These are phyloP conservation scores for Geotrupes spiniger DNA, from an alignment of 2,888 invertebrate species.

Conservation along the genomic window DNA sequence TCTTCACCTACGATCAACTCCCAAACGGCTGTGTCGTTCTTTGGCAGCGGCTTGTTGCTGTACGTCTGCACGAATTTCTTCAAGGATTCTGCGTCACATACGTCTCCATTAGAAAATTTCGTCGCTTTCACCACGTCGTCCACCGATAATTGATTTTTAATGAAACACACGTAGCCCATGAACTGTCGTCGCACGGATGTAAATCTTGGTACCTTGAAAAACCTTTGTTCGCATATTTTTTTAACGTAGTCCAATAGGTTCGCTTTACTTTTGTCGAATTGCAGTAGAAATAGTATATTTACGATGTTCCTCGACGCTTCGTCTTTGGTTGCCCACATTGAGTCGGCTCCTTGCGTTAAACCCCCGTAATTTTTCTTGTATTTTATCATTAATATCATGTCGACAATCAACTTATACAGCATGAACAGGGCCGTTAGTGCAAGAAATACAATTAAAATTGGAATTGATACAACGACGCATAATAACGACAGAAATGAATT, in stretches of 20 bases:
- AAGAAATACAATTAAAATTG: no score
- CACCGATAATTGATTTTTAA: conserved; percentile 6
- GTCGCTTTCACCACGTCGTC: conserved; percentile 6
- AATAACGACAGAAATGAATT: no score
- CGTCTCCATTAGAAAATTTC: not conserved
- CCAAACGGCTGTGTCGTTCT: conserved; percentile 7
- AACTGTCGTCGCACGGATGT: conserved; percentile 3
- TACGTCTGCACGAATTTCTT: not conserved
- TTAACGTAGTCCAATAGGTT: conserved; percentile 4
- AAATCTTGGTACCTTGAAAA: conserved; percentile 1
- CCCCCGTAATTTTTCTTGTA: conserved; percentile 1
- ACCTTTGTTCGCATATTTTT: not conserved
- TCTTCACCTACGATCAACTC: conserved; percentile 8
- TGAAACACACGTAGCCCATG: conserved; percentile 8
- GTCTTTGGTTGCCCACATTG: conserved; percentile 5
- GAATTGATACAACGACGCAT: no score
- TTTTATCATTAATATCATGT: not conserved
- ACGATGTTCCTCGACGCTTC: conserved; percentile 4
- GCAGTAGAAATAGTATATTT: conserved; percentile 4
- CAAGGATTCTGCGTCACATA: not conserved
- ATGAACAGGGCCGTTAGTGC: not conserved
- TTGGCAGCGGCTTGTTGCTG: conserved; percentile 5
- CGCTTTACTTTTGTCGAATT: not conserved
- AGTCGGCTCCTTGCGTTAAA: conserved; percentile 5
- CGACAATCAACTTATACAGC: not conserved